These are phyloP conservation scores for Orchestia grillus DNA, from an alignment of 1,140 invertebrate genomes.

Conservation along the genomic window DNA sequence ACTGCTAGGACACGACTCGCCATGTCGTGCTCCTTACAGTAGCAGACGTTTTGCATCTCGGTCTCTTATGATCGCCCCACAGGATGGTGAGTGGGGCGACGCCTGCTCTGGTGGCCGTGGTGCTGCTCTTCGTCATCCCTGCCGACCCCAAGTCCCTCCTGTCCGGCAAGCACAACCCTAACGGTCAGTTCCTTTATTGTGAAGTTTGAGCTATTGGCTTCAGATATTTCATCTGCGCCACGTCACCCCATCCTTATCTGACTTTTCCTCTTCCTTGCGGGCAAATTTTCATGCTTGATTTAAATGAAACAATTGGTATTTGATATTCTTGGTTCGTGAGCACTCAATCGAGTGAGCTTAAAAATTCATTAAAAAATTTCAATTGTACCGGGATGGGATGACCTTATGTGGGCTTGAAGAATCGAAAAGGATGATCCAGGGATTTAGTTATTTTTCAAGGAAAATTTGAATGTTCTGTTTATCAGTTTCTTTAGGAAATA, in stretches of 20 bases:
- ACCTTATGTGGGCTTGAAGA: too few relatives aligned
- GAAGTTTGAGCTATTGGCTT: not conserved
- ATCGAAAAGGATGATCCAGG: too few relatives aligned
- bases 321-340: too few relatives aligned
- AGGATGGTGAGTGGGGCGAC: conserved; percentile 78
- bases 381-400: too few relatives aligned
- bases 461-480: too few relatives aligned
- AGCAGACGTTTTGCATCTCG: not conserved
- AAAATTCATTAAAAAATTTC: too few relatives aligned
- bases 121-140: conserved; percentile 86
- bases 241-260: not conserved
- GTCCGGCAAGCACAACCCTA: conserved; percentile 12
- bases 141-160: conserved; percentile 74
- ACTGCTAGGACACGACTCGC: not conserved
- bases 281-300: not conserved
- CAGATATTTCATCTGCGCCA: not conserved
- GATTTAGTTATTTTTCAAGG: too few relatives aligned
- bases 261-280: not conserved
- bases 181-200: not conserved
- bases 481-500: too few relatives aligned
- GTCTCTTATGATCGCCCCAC: not conserved
- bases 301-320: too few relatives aligned
- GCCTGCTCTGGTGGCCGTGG: conserved; percentile 83
- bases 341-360: too few relatives aligned
- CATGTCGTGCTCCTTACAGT: not conserved